Evolutionary conservation across 2,888 invertebrate genomes (phyloP).

Genomic region (Axea sp.): DNA sequence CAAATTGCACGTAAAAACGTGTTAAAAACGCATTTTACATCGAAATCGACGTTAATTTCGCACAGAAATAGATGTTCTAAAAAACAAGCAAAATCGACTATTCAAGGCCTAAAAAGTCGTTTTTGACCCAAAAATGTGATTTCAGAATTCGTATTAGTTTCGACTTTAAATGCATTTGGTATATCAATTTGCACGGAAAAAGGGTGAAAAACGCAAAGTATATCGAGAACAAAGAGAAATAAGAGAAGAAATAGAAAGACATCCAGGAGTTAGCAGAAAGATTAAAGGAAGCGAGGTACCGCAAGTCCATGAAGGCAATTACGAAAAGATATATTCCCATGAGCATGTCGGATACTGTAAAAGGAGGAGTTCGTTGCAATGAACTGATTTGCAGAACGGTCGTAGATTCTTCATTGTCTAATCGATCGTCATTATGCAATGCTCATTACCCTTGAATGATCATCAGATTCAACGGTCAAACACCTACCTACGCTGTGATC

Average conservation of each 20-base stretch:
- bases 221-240: no score
- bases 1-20: no score
- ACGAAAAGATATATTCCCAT: constrained; percentile 85
- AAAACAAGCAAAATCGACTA: no score
- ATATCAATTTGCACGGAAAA: no score
- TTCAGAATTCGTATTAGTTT: no score
- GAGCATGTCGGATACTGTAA: constrained; percentile 83
- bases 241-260: constrained; percentile 83
- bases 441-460: constrained; percentile 39
- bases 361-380: constrained; percentile 48
- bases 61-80: no score
- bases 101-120: no score
- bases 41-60: no score
- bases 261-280: constrained; percentile 83
- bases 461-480: constrained; percentile 27
- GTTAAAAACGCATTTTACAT: no score
- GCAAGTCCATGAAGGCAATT: constrained; percentile 83
- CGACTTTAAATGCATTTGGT: no score
- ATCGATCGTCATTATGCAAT: constrained; percentile 58
- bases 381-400: constrained; percentile 32
- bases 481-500: constrained; percentile 24
- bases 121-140: no score
- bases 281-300: constrained; percentile 82
- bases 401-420: constrained; percentile 44
- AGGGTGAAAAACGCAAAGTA: no score